Base-by-base conservation (phyloP, 2,797 vertebrate species). In the Cirrhinus molitorella region DNA sequence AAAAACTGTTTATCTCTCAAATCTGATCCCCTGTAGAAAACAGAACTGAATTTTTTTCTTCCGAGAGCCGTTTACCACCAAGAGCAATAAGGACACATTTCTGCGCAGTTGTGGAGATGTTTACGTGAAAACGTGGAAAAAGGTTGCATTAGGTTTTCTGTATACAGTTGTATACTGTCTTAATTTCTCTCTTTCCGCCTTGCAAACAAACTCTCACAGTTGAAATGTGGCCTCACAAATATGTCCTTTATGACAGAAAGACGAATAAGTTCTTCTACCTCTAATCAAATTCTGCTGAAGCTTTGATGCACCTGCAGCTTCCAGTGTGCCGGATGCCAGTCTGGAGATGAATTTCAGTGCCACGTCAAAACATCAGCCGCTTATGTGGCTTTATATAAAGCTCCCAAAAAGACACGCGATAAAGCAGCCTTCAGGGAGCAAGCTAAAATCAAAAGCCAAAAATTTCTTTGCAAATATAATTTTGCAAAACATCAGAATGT, bases 361-460 rank as follows among this genome's bases (percentile, higher is more conserved):
- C 47, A 61, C 17, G 71, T 80, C 65, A 85, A 85, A 85, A 85
- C 76, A 71, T 88, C 80, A 85, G 74, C 17, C 7, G 7, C 47
- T 76, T 83, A 81, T 63, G 7, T 63, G 14, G 37, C 40, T 87
- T 82, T 88, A 81, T 73, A 70, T 71, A 86, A 67, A 86, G 73
- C 68, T 85, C 68, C 40, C 79, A 4, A 88, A n/a, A 87, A 86
- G 79, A 59, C 45, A 83, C 75, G 73, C 12, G 47, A 87, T 85
- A 83, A 73, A 88, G 70, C 55, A 73, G 31, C 55, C 23, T 66
- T 31, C 31, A 74, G 65, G 83, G 34, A 87, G 49, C 25, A 61
- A 85, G 86, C 77, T 82, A 90, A 78, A 87, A 63, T 65, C 74
- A 55, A 75, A 19, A 68, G 25, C 72, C 72, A 43, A 57, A 74